Evolutionary conservation across 2,113 vertebrate genomes (phyloP), one percentile per base, ranked within the genome.

Genomic region (Melanotaenia duboulayi): DNA sequence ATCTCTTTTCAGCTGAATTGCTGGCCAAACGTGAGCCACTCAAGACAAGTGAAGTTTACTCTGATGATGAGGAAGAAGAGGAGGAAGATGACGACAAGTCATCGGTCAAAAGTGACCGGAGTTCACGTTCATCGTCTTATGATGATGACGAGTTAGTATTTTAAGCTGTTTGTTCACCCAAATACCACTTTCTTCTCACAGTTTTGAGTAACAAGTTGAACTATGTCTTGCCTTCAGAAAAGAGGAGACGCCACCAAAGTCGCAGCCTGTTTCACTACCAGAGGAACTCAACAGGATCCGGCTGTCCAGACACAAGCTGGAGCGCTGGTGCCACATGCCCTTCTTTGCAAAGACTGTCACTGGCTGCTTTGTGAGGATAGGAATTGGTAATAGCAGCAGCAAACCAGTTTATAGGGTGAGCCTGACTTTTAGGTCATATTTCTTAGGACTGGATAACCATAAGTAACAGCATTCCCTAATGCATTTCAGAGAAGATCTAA

Each of bases 251-350:
- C 96, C 97, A n/a, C 97, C 97, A 0, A 99, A 98, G 86, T 99
- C 98, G 4, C 96, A 98, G 67, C 97, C 97, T 0, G 97, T 99
- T 37, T 98, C 97, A 0, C 91, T 99, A 25, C 97, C 97, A 0
- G 97, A 99, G 51, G 97, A 99, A 16, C 92, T 99, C 72, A 99
- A 99, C 88, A 87, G 96, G 56, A 92, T 99, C n/a, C 95, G 97
- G 1, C 92, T 99, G 82, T 99, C 98, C 0, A 94, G 98, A 66
- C 96, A 99, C 90, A 99, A 99, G 84, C 89, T 99, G 81, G 98
- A 99, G 39, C 98, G 97, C 49, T 99, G 98, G 98, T 99, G 97
- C 92, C 98, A 99, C 81, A 99, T 99, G 98, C 98, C 98, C 44
- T 99, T 99, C 90, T 99, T 99, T 63, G 94, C 97, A 40, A 99